Evolutionary conservation across 2,113 vertebrate species (phyloP).

Genomic region (Nycticebus coucang): DNA sequence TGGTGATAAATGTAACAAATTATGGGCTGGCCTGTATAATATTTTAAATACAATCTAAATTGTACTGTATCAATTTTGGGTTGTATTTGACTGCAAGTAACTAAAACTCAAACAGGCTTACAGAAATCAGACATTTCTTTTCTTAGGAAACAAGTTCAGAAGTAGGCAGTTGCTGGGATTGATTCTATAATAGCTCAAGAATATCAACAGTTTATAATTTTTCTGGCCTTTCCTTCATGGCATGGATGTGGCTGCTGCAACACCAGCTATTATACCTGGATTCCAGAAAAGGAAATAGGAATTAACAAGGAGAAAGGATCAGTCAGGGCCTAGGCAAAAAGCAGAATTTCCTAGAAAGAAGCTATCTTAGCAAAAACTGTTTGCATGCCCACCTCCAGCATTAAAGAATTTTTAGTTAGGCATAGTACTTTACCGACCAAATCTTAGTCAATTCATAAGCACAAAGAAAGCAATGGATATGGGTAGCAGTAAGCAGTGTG

Average conservation of each 20-base stretch:
- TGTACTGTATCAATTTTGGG: neutral
- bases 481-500: neutral
- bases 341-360: neutral
- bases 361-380: neutral
- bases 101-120: neutral
- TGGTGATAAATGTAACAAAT: neutral
- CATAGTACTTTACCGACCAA: neutral
- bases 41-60: conserved; percentile 29
- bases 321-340: neutral
- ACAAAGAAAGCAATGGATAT: neutral
- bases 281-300: neutral
- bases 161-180: neutral
- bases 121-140: neutral
- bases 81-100: conserved; percentile 7
- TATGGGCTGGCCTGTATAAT: neutral
- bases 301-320: neutral
- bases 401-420: neutral
- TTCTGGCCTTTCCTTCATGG: neutral
- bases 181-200: neutral
- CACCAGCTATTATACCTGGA: neutral
- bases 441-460: neutral
- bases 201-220: neutral
- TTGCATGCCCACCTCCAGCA: neutral
- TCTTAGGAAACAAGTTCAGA: neutral
- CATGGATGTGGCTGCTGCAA: neutral